Conservation (phyloP, 2,888 invertebrate species). For the Nipponacmea schrenckii region DNA sequence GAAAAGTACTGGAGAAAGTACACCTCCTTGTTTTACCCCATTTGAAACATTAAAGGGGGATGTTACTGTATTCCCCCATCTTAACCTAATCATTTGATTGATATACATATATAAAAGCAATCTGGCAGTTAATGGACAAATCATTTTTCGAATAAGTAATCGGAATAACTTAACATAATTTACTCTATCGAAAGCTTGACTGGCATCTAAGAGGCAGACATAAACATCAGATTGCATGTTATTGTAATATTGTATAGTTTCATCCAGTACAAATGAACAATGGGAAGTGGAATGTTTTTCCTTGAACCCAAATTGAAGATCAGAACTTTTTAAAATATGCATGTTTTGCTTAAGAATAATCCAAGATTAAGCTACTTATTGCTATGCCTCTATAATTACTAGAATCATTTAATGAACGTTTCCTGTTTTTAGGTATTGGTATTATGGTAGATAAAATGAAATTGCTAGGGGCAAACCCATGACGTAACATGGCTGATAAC, state of each 20-base stretch:
- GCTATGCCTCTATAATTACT: no score
- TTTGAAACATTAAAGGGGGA: constrained; percentile 15
- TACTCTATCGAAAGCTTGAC: neutral
- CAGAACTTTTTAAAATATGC: no score
- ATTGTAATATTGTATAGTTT: neutral
- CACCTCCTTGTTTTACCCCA: constrained; percentile 16
- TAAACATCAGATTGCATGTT: neutral
- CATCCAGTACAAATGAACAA: neutral
- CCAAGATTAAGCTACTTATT: no score
- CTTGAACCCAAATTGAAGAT: neutral
- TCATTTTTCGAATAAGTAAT: neutral
- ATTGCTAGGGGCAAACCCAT: no score
- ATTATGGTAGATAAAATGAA: no score
- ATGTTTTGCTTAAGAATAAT: no score
- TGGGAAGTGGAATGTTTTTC: no score
- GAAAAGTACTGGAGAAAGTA: constrained; percentile 18
- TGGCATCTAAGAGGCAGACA: neutral
- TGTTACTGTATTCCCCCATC: neutral
- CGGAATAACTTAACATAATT: neutral
- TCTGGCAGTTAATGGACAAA: neutral
- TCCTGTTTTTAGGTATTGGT: no score
- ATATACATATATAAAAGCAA: neutral
- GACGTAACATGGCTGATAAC: no score
- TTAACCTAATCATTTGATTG: neutral
- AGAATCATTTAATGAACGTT: no score